These are phyloP conservation scores for Pungitius pungitius DNA, from an alignment of 2,113 vertebrate species.

Conservation along the genomic window DNA sequence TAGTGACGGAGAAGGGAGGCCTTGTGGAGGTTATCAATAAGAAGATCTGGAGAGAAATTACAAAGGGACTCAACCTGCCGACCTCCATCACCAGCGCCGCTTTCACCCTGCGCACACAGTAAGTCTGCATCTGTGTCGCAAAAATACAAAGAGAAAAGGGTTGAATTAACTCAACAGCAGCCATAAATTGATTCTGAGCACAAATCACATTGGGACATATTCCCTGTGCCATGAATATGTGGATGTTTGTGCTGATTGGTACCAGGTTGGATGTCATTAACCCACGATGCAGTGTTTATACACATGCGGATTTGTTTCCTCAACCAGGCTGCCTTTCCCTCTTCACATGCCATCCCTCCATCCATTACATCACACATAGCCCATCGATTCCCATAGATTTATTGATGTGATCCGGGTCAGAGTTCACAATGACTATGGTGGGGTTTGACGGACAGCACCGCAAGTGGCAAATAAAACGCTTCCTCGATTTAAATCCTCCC, in stretches of 20 bases:
- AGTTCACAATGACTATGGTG: slow-evolving; percentile 64
- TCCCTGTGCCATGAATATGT: slow-evolving; percentile 8
- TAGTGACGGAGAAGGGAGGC: slow-evolving; percentile 96
- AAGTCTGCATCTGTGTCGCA: slow-evolving; percentile 40
- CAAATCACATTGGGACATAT: slow-evolving; percentile 15
- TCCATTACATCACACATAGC: slow-evolving; percentile 62
- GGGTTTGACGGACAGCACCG: slow-evolving; percentile 57
- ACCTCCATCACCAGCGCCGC: slow-evolving; percentile 98
- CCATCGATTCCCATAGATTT: slow-evolving; percentile 72
- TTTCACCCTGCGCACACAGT: slow-evolving; percentile 97
- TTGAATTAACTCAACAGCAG: background rate
- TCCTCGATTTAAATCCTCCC: slow-evolving; percentile 36
- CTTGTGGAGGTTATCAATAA: slow-evolving; percentile 99
- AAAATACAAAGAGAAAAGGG: background rate
- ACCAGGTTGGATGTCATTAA: slow-evolving; percentile 27
- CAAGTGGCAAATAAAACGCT: slow-evolving; percentile 31
- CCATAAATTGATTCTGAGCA: background rate
- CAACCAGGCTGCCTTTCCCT: slow-evolving; percentile 34
- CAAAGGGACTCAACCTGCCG: slow-evolving; percentile 95
- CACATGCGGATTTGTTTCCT: slow-evolving; percentile 56
- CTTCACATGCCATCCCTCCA: slow-evolving; percentile 43
- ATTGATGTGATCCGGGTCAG: slow-evolving; percentile 73
- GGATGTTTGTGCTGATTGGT: slow-evolving; percentile 16
- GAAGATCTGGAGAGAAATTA: slow-evolving; percentile 99
- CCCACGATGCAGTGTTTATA: slow-evolving; percentile 39